phyloP scores from a whole-genome alignment of 2,888 invertebrate genomes.

The Latrodectus elegans region DNA sequence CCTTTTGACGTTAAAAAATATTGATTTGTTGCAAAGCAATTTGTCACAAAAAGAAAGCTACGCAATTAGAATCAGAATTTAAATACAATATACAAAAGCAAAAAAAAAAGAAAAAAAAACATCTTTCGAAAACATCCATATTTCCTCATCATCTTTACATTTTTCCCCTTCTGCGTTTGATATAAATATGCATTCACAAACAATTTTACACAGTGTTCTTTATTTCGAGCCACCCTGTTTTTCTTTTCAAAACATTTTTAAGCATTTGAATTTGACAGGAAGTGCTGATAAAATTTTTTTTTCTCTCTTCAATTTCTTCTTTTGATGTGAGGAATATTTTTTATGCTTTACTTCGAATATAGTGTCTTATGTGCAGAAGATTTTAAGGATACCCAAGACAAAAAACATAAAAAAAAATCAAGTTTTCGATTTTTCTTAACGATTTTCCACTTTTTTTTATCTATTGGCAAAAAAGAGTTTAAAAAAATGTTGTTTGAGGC shows the following conservation, averaged over 20 bases:
- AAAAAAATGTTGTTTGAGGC: conserved; percentile 18
- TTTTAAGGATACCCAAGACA: not conserved
- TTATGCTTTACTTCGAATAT: conserved; percentile 13
- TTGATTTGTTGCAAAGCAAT: too few species aligned
- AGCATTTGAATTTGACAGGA: conserved; percentile 56
- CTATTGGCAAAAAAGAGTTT: not conserved
- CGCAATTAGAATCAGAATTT: too few species aligned
- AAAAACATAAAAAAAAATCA: conserved; percentile 9
- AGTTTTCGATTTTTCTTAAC: conserved; percentile 53
- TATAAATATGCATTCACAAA: conserved; percentile 29
- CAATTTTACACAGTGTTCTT: conserved; percentile 13
- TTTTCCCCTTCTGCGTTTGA: conserved; percentile 4
- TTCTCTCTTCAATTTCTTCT: conserved; percentile 24
- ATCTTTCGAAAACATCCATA: too few species aligned
- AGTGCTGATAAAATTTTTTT: conserved; percentile 13
- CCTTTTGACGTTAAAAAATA: too few species aligned
- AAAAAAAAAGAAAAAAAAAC: too few species aligned
- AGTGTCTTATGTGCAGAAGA: not conserved
- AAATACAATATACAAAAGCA: too few species aligned
- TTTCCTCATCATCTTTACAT: not conserved
- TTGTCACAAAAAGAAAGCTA: too few species aligned
- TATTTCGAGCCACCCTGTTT: conserved; percentile 13
- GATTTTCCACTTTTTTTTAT: conserved; percentile 29
- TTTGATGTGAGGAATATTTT: conserved; percentile 11
- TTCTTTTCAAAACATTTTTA: conserved; percentile 39